Evolutionary conservation across 2,797 vertebrate genomes (phyloP).

Genomic region (Phrynocephalus forsythii): DNA sequence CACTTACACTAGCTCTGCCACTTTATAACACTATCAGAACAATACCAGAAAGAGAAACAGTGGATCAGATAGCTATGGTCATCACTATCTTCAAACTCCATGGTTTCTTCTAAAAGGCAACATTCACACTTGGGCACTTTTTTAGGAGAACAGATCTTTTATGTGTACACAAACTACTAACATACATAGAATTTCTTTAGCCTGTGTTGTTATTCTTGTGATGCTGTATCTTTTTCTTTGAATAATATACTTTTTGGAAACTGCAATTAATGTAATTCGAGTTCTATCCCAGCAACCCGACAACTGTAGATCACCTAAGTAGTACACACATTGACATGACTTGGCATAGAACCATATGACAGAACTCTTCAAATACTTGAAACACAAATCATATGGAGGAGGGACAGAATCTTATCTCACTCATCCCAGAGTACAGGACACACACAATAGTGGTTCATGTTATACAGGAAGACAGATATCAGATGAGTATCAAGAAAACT

Average conservation of each 20-base stretch:
- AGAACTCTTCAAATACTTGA: too few species aligned
- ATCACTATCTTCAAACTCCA: not conserved
- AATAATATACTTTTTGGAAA: not conserved
- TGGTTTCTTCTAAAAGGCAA: not conserved
- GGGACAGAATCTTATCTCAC: too few species aligned
- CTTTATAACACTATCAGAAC: not conserved
- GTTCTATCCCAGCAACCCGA: not conserved
- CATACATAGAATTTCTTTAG: slow-evolving; percentile 7
- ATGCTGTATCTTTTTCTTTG: not conserved
- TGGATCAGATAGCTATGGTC: not conserved
- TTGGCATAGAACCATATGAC: not conserved
- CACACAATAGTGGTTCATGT: too few species aligned
- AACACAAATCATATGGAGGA: too few species aligned
- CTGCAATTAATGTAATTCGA: not conserved
- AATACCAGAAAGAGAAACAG: not conserved
- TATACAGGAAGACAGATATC: too few species aligned
- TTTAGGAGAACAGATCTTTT: not conserved
- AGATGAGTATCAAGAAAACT: too few species aligned
- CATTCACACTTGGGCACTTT: not conserved
- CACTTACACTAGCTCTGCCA: not conserved
- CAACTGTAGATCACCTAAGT: not conserved
- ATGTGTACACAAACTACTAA: not conserved
- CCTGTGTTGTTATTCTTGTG: not conserved
- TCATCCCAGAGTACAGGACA: too few species aligned
- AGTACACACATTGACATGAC: not conserved